Conservation (phyloP, 2,113 vertebrate genomes). For the Tetrax tetrax region DNA sequence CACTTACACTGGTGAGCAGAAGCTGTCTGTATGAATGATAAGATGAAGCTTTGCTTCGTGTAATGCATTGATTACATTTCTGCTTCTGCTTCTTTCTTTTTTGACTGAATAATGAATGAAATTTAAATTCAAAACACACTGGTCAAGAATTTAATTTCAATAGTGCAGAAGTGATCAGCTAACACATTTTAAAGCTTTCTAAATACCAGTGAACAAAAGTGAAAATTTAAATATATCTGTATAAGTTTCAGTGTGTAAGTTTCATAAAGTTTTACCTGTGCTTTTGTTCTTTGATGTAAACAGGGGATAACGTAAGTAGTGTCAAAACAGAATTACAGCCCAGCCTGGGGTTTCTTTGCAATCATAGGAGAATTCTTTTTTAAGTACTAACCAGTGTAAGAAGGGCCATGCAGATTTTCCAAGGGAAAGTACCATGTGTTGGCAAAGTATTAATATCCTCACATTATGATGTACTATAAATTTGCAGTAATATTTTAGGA, state of each 20-base stretch:
- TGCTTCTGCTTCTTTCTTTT: not conserved
- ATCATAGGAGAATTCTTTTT: not conserved
- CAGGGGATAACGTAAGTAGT: not conserved
- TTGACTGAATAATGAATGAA: not conserved
- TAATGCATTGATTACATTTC: not conserved
- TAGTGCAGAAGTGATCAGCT: not conserved
- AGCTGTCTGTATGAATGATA: not conserved
- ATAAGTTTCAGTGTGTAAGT: not conserved
- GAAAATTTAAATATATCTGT: not conserved
- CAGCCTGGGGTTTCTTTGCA: not conserved
- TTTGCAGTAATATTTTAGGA: not conserved
- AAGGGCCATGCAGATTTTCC: not conserved
- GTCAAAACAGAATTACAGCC: not conserved
- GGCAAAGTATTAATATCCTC: not conserved
- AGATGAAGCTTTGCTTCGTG: not conserved
- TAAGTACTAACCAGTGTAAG: not conserved
- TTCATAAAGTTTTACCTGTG: not conserved
- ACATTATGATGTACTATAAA: not conserved
- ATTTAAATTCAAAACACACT: not conserved
- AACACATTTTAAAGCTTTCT: not conserved
- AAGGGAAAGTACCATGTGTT: not conserved
- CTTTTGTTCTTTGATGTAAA: not conserved
- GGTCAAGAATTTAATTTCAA: not conserved
- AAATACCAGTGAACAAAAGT: not conserved
- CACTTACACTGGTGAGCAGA: not conserved